Evolutionary conservation across 2,113 vertebrate species (phyloP), one percentile per base, ranked within the genome.

Genomic region (Lates calcarifer): DNA sequence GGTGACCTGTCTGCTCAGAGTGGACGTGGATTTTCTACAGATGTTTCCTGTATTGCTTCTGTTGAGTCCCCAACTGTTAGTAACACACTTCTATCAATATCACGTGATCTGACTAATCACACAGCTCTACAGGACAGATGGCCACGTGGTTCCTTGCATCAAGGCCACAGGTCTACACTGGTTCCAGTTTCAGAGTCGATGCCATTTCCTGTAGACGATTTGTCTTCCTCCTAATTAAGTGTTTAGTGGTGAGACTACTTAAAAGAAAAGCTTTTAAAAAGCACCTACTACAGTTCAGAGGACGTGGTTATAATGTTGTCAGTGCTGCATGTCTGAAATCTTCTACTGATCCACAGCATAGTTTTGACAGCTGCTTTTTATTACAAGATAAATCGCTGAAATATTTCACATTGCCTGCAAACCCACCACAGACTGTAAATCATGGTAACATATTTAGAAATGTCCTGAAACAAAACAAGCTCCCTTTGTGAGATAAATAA

Each of bases 321-420:
- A 35, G 53, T 7, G 2, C 58, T 63, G 6, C 26, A 20, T 4
- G 63, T 58, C 39, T 39, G 35, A 81, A 63, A 33, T 13, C 20
- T 41, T 74, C 17, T 0, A 15, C 55, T 22, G 29, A 28, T 45
- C 62, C 56, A 76, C 47, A 11, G 60, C 60, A 51, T 3, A 17
- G 17, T 33, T 75, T 18, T 79, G 41, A 31, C 84, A 88, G 70
- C 73, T 85, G 89, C 31, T 47, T 75, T 72, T 65, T 15, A 67
- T 87, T 74, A 3, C 12, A 47, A 73, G 8, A 74, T n/a, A 33
- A 89, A 83, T 49, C 53, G 67, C 62, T 51, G 45, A 68, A 72
- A 85, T 77, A 51, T 71, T 85, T 75, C 57, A 66, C 61, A 47
- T 66, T 0, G 70, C 71, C 31, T 29, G 1, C 24, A 75, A 63